Conservation (phyloP, 2,797 vertebrate genomes). For the Rhincodon typus region DNA sequence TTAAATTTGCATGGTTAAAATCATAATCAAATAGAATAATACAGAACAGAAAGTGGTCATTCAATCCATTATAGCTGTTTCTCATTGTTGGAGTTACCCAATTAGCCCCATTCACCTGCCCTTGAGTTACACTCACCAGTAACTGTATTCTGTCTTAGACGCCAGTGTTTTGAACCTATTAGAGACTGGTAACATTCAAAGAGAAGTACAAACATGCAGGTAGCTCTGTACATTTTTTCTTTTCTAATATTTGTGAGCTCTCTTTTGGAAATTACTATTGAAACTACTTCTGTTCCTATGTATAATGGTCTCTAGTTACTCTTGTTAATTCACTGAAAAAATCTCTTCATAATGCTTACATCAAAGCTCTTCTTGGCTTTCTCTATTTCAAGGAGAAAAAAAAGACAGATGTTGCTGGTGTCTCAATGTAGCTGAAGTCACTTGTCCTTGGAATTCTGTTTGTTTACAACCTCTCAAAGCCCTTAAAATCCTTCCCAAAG, state of each 20-base stretch:
- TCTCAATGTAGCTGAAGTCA: neutral
- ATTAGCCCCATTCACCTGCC: neutral
- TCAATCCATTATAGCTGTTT: neutral
- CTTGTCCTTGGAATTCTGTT: neutral
- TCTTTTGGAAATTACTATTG: neutral
- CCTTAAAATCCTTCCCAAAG: neutral
- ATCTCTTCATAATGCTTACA: neutral
- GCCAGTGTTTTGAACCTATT: too few relatives aligned
- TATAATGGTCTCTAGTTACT: neutral
- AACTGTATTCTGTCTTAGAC: too few relatives aligned
- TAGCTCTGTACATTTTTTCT: neutral
- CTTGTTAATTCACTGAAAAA: neutral
- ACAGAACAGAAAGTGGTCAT: neutral
- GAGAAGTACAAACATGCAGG: too few relatives aligned
- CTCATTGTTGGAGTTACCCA: neutral
- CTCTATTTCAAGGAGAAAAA: neutral
- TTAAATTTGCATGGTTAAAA: neutral
- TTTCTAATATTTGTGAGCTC: neutral
- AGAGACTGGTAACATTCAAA: too few relatives aligned
- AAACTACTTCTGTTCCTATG: neutral
- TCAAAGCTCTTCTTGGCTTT: neutral
- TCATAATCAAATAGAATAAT: neutral
- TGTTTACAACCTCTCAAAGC: neutral
- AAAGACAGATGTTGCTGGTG: neutral
- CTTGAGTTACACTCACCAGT: neutral